Evolutionary conservation across 2,888 invertebrate species (phyloP), one percentile per base, ranked within the genome.

Genomic region (Trachelus iudaicus): DNA sequence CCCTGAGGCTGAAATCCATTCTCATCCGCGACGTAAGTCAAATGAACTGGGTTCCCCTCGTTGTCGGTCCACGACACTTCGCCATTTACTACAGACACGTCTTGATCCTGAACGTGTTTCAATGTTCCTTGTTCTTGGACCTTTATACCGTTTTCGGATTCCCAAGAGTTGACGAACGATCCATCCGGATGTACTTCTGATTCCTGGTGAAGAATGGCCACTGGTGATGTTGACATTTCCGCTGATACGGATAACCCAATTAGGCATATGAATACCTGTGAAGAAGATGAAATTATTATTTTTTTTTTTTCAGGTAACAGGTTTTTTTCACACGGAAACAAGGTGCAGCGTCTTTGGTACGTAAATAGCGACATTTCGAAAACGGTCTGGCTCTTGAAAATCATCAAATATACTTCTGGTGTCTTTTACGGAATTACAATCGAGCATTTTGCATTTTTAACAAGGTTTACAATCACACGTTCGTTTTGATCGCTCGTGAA

Each of bases 21-120:
- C 76, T 86, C 85, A 69, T 86, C 85, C 69, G 86, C 86, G 4
- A 81, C 77, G 76, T 86, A 86, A 12, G 75, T 82, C 40, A 84
- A 69, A 35, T 78, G 68, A 68, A 82, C 79, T 6, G 78, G 78
- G 30, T 77, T 81, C 11, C 85, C 86, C 23, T 86, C 81, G 74
- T 79, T 56, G 73, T 85, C 86, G 31, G 76, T 79, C 76, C 85
- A 86, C 9, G 84, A 78, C 13, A 84, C 37, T 69, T 81, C 34
- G 15, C 86, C 86, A 40, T 73, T 77, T 11, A 81, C 79, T 6
- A 82, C 83, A 11, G 75, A 15, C 0, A 78, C 76, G 0, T 78
- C 73, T 0, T 75, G 40, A 1, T 83, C 77, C 31, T 77, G 81
- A 13, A 80, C 12, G 11, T 68, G 73, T 73, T 82, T 82, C 11